Conservation (phyloP, 2,888 invertebrate genomes). For the Noctua fimbriata region DNA sequence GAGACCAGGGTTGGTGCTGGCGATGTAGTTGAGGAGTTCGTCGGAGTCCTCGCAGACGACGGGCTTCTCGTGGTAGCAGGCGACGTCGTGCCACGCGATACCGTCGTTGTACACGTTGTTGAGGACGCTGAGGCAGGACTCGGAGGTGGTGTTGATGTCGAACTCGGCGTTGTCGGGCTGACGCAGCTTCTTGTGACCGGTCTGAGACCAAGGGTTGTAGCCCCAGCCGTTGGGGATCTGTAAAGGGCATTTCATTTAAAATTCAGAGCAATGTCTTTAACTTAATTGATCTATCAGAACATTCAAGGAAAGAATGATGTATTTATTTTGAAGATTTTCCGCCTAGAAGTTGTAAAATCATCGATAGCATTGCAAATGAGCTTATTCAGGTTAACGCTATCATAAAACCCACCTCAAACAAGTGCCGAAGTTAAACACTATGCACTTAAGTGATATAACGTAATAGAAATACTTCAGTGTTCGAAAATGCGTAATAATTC, state of each 20-base stretch:
- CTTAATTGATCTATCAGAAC: background rate
- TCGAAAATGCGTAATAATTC: constrained; percentile 51
- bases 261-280: background rate
- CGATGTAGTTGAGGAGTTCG: constrained; percentile 96
- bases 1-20: constrained; percentile 95
- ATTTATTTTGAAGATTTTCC: constrained; percentile 2
- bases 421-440: constrained; percentile 16
- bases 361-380: constrained; percentile 15
- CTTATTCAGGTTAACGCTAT: constrained; percentile 11
- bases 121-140: constrained; percentile 96
- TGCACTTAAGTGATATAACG: constrained; percentile 38
- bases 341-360: constrained; percentile 26
- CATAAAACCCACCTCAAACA: constrained; percentile 30
- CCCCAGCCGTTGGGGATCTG: constrained; percentile 92
- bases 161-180: constrained; percentile 98
- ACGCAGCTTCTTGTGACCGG: constrained; percentile 96
- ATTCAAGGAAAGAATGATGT: background rate
- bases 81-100: constrained; percentile 98
- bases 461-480: constrained; percentile 46
- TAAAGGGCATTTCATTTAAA: constrained; percentile 32
- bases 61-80: constrained; percentile 98
- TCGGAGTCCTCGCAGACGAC: constrained; percentile 97
- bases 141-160: constrained; percentile 96
- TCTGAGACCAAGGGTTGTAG: constrained; percentile 97
- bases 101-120: constrained; percentile 98